Evolutionary conservation across 2,888 invertebrate species (phyloP).

Genomic region (Drosophila subquinaria): DNA sequence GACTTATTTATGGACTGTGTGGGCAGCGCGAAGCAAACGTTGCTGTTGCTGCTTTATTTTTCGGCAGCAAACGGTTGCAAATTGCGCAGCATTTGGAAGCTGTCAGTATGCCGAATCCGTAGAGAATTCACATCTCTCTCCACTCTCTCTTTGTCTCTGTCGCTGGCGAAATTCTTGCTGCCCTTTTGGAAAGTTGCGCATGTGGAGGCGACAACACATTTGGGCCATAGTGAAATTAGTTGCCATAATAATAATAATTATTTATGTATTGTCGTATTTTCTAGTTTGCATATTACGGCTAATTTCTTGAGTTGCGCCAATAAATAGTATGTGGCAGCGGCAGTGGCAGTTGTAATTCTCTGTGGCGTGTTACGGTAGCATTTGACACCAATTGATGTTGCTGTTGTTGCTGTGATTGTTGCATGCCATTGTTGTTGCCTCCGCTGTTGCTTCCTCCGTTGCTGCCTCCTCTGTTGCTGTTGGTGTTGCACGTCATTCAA

Average conservation of each 20-base stretch:
- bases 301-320: slow-evolving; percentile 58
- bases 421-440: slow-evolving; percentile 68
- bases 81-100: slow-evolving; percentile 63
- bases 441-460: slow-evolving; percentile 18
- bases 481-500: slow-evolving; percentile 80
- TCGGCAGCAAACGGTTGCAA: slow-evolving; percentile 81
- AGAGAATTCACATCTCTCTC: slow-evolving; percentile 27
- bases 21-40: slow-evolving; percentile 39
- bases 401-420: slow-evolving; percentile 65
- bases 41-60: slow-evolving; percentile 40
- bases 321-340: slow-evolving; percentile 38
- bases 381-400: slow-evolving; percentile 80
- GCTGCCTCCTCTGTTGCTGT: slow-evolving; percentile 24
- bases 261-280: slow-evolving; percentile 9
- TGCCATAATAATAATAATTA: slow-evolving; percentile 33
- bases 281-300: slow-evolving; percentile 38
- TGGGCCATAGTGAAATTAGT: slow-evolving; percentile 68
- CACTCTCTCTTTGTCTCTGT: neutral
- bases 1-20: slow-evolving; percentile 70
- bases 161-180: slow-evolving; percentile 25
- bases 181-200: slow-evolving; percentile 41
- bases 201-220: slow-evolving; percentile 41
- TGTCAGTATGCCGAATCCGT: slow-evolving; percentile 33
- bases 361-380: slow-evolving; percentile 70
- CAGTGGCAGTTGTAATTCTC: slow-evolving; percentile 34